A percentile compares a stretch with the other conserved stretches of the same genome.
Evolutionary conservation across 2,797 vertebrate genomes (phyloP).

Genomic region (Jordanella pulchra): DNA sequence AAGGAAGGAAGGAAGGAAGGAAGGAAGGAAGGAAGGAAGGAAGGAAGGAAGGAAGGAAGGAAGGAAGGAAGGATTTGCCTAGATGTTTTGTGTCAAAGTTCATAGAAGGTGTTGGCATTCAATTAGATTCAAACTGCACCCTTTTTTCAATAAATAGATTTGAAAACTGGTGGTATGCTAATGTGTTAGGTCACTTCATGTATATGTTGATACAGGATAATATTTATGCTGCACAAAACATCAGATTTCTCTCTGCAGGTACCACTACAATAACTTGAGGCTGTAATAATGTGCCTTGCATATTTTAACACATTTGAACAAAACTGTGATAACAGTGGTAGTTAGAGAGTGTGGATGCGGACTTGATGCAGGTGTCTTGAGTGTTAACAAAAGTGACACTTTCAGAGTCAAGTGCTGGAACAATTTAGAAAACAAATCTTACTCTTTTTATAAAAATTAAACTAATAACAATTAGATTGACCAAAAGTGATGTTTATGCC

Average conservation of each 20-base stretch:
- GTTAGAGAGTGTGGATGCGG: neutral
- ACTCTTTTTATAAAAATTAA: neutral
- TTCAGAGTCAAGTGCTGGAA: neutral
- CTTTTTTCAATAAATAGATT: neutral
- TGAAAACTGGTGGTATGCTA: neutral
- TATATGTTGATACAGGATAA: neutral
- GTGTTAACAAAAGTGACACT: neutral
- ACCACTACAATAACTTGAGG: neutral
- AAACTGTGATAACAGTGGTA: slow-evolving; percentile 2
- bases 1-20: too few species aligned
- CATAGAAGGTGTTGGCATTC: neutral
- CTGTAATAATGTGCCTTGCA: slow-evolving; percentile 5
- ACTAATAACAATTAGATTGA: neutral
- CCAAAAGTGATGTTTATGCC: too few species aligned
- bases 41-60: too few species aligned
- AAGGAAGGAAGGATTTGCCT: too few species aligned
- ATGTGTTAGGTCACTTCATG: neutral
- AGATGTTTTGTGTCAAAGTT: neutral
- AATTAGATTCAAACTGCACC: neutral
- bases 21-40: too few species aligned
- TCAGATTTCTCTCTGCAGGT: neutral
- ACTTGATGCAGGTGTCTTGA: neutral
- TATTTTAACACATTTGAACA: neutral
- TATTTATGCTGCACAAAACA: neutral
- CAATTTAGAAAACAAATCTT: neutral